Evolutionary conservation across 1,140 invertebrate species (phyloP), one percentile per base, ranked within the genome.

Genomic region (Reticulitermes speratus): DNA sequence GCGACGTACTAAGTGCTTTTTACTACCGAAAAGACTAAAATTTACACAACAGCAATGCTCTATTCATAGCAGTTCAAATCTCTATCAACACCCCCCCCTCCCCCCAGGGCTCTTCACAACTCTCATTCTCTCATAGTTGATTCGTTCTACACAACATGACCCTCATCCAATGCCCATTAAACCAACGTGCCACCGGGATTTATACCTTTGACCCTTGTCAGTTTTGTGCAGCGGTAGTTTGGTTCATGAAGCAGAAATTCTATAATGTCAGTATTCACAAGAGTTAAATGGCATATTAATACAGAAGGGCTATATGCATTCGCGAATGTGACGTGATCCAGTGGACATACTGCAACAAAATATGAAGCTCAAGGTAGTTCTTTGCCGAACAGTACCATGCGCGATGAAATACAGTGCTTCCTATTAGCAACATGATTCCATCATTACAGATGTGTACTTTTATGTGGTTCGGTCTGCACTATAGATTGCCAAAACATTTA

Each of bases 51-150:
- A 75, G 25, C 65, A n/a, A 75, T 30, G 65, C n/a, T 75, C 65
- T 75, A 75, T 75, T 75, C 65, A 75, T 75, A 75, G 65, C 65
- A 75, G 65, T 75, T 75, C n/a, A 75, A 75, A 75, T 75, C 65
- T 75, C 65, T 25, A 75, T 25, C 65, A 6, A 5, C n/a, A 30
- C 5, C 25, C 59, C 59, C 25, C 25, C 59, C 21, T 7, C 65
- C 5, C n/a, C 65, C 65, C 14, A 75, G 9, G 9, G 55, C n/a
- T n/a, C 16, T 75, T 30, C 21, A 65, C 25, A 30, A 25, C 25
- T 30, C 7, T 3, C 65, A 30, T 75, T 75, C 65, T 30, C 65
- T 75, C 52, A 19, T 55, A 55, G 52, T 55, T 55, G 52, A 55
- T 55, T 55, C 65, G 25, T 75, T 30, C 65, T 30, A 30, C n/a